Conservation (phyloP, 2,113 vertebrate genomes). For the Sphyrna mokarran region DNA sequence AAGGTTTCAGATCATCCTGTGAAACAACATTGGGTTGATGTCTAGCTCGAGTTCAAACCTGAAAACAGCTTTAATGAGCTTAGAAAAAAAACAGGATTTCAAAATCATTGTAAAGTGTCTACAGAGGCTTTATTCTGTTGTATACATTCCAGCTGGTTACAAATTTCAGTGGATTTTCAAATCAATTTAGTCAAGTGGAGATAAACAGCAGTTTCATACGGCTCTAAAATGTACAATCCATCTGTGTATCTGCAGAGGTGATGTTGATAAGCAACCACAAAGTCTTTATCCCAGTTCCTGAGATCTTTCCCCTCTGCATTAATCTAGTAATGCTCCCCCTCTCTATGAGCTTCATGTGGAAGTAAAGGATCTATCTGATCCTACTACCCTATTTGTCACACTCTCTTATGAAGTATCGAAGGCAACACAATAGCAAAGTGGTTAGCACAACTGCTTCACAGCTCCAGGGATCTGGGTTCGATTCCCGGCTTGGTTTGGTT, state of each 20-base stretch:
- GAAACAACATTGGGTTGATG: slow-evolving; percentile 9
- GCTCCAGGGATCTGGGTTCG: no score
- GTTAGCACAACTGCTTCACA: no score
- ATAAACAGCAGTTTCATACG: neutral
- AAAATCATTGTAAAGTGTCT: neutral
- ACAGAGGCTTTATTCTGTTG: neutral
- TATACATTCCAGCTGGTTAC: slow-evolving; percentile 7
- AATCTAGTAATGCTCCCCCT: neutral
- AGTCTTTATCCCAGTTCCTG: neutral
- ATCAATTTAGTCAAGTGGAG: slow-evolving; percentile 28
- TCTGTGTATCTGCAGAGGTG: neutral
- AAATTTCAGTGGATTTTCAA: neutral
- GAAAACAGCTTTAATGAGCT: slow-evolving; percentile 21
- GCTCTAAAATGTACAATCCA: neutral
- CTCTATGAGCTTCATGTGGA: neutral
- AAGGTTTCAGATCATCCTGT: slow-evolving; percentile 7
- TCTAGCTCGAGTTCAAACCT: neutral
- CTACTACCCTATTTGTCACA: neutral
- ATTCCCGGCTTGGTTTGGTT: no score
- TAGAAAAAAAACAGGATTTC: neutral
- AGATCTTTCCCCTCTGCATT: neutral
- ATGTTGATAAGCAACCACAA: neutral
- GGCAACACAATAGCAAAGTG: no score
- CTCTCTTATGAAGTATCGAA: neutral
- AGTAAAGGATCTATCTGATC: neutral